Base-by-base conservation (phyloP, 2,113 vertebrate species). In the Trinectes maculatus region DNA sequence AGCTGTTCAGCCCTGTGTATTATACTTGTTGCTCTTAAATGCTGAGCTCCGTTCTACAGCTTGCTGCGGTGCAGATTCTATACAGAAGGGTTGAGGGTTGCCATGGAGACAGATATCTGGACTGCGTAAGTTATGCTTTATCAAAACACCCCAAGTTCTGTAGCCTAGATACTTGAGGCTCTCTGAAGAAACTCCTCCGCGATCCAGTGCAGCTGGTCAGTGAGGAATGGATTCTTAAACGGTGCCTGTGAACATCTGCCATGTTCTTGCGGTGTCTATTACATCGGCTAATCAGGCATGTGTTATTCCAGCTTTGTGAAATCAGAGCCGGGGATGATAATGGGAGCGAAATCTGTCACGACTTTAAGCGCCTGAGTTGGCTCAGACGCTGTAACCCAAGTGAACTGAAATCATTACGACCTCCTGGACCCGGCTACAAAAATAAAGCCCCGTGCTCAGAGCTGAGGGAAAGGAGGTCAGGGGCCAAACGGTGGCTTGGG, bases 401-500 rank as follows among this genome's bases (percentile, higher is more conserved):
- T 84, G 86, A 86, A 76, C 81, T 65, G 61, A 74, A 89, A 86
- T 89, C 87, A 88, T 87, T 86, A 60, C 42, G 61, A 89, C 84
- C 83, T 85, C 61, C 68, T 63, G 74, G 70, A 82, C 82, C 70
- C 5, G 25, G 82, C 73, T 44, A 65, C 49, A 86, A 80, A 89
- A 79, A 82, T 78, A 89, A 85, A 84, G 85, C 80, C 65, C 61
- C 2, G 6, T 16, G 55, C 79, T 74, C 64, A 40, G 59, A 79
- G 58, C 70, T 65, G 69, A 64, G 74, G 69, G 19, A 76, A 64
- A 74, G 33, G 48, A 77, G 90, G 89, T 91, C 87, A 86, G 61
- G 79, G 90, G 84, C 77, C 90, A 89, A 92, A 86, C 33, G 76
- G 86, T 83, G 82, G 68, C 74, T 70, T 63, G 90, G 90, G 88